phyloP scores from a whole-genome alignment of 2,113 vertebrate species.

The Alethe castanea region DNA sequence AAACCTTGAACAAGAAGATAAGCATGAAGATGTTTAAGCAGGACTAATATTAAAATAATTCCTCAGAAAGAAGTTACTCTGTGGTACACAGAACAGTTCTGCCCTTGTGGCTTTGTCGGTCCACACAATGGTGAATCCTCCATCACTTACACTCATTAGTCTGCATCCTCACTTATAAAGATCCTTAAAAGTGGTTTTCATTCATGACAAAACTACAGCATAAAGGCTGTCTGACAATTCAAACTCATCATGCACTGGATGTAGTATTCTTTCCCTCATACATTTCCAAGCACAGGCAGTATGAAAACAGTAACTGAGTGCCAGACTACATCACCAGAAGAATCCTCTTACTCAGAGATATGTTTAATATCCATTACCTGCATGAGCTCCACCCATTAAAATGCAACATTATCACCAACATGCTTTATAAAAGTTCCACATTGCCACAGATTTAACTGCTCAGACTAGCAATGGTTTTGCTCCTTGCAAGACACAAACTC shows the following conservation, averaged over 20 bases:
- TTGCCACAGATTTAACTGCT: neutral
- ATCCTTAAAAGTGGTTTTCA: neutral
- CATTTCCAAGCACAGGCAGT: neutral
- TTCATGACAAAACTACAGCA: neutral
- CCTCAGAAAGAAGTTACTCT: neutral
- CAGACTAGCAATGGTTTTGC: neutral
- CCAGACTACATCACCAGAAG: neutral
- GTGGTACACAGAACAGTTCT: neutral
- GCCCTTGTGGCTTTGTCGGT: neutral
- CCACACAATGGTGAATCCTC: neutral
- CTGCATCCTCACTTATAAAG: neutral
- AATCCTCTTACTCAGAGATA: neutral
- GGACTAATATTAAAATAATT: neutral
- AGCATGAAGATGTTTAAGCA: neutral
- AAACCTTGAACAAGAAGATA: neutral
- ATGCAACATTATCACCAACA: rapidly evolving
- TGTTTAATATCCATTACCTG: neutral
- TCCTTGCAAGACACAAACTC: neutral
- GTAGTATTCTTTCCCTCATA: neutral
- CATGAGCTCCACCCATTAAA: neutral
- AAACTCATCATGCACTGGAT: neutral
- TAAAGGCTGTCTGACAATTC: neutral
- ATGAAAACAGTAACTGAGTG: neutral
- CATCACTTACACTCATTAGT: neutral
- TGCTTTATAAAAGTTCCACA: neutral